Percentiles rank a stretch among this genome's conserved stretches.
Evolutionary conservation across 2,797 vertebrate species (phyloP).

Genomic region (Clarias pachynema): DNA sequence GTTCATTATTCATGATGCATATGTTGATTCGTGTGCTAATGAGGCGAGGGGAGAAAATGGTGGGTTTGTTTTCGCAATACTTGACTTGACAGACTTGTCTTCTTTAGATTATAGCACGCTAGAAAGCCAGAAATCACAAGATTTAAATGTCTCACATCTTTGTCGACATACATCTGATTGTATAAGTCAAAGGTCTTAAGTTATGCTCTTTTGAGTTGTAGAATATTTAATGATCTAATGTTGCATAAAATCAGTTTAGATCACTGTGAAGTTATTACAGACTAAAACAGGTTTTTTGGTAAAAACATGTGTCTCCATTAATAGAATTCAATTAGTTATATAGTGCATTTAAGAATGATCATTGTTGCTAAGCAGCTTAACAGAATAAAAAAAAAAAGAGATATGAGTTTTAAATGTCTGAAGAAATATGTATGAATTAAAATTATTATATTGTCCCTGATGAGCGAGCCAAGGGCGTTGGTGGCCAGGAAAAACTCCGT

Average conservation of each 20-base stretch:
- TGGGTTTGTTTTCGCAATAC: constrained; percentile 13
- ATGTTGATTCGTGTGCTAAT: constrained; percentile 44
- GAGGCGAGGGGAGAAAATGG: constrained; percentile 10
- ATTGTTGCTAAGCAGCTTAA: too few species aligned
- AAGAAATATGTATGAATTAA: too few species aligned
- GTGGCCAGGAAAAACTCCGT: too few species aligned
- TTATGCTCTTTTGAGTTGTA: neutral
- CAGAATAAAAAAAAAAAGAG: too few species aligned
- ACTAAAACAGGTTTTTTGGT: neutral
- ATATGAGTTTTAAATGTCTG: too few species aligned
- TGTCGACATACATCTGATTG: neutral
- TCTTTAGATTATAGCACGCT: neutral
- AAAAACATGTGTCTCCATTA: neutral
- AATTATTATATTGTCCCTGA: too few species aligned
- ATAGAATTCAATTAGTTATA: too few species aligned
- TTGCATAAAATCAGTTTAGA: neutral
- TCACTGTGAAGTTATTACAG: neutral
- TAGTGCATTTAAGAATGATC: too few species aligned
- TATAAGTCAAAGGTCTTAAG: neutral
- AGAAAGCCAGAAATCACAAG: neutral
- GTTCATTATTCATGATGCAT: constrained; percentile 40
- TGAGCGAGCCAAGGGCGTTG: too few species aligned
- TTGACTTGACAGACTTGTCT: neutral
- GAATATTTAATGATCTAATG: neutral
- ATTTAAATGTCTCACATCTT: neutral